Base-by-base conservation (phyloP, 2,797 vertebrate genomes). In the Tarsius wallacei region DNA sequence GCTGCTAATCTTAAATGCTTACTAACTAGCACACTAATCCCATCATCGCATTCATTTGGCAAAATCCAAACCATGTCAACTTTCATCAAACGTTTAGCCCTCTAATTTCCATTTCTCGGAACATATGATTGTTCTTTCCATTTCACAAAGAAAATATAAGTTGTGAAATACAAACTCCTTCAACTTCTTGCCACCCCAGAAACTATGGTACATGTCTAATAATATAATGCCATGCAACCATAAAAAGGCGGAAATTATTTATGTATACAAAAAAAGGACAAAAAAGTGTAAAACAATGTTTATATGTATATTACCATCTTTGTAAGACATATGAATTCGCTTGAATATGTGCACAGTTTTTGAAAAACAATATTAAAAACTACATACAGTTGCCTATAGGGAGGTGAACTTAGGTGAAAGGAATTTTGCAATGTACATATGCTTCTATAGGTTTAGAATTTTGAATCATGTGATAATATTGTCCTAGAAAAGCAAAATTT, bases 61-160 rank as follows among this genome's bases (percentile, higher is more conserved):
- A 90, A 86, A 82, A 96, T 49, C 91, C 33, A 96, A 51, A 85
- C 26, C 31, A 31, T 0, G 1, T 63, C 31, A 78, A 90, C 21
- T 74, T 59, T 82, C 21, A 89, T 49, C n/a, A 66, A 70, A 87
- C 12, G 53, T 92, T 94, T 66, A 94, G 89, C 9, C 47, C 14
- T 76, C 51, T 22, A 59, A 13, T 70, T 95, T 87, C 88, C 61
- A 95, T 74, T 95, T 94, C 78, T 94, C 73, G 70, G 53, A 80
- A 63, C 53, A 78, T 53, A 36, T 42, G 17, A 68, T 21, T 90
- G 19, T 91, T 16, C 55, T 59, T 82, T 3, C 17, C 64, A 64
- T 73, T 83, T 87, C 42, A 91, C 12, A 66, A 22, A 90, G 28
- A 94, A 93, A 81, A 82, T 63, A 33, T 49, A 81, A 87, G 63